Conservation (phyloP, 1,140 invertebrate genomes). For the Matsumurasca onukii region DNA sequence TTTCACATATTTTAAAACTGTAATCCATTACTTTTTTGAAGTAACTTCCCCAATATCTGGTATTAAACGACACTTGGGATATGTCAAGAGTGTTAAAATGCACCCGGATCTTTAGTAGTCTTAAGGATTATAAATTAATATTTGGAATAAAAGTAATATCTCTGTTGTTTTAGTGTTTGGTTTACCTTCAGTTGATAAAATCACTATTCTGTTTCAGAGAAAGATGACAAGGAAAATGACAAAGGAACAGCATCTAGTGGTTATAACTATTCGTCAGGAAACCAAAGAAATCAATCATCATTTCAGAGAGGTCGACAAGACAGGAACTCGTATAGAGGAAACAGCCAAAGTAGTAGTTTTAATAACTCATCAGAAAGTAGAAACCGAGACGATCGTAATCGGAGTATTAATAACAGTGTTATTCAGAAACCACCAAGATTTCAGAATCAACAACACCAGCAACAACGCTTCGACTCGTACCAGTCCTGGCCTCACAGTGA, state of each 20-base stretch:
- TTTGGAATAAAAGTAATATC: neutral
- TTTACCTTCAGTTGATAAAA: neutral
- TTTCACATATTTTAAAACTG: no score
- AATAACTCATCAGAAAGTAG: conserved; percentile 30
- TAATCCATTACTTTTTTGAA: no score
- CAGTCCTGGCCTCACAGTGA: conserved; percentile 16
- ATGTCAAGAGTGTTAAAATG: no score
- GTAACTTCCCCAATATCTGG: no score
- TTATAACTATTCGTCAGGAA: conserved; percentile 32
- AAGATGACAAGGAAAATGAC: conserved; percentile 15
- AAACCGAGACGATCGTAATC: conserved; percentile 32
- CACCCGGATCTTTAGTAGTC: no score
- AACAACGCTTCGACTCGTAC: conserved; percentile 19
- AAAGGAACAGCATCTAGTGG: conserved; percentile 16
- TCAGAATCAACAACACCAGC: conserved; percentile 45
- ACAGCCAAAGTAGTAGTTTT: conserved; percentile 43
- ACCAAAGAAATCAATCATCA: conserved; percentile 27
- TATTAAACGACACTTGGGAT: neutral
- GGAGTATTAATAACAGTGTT: conserved; percentile 48
- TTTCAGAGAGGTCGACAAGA: conserved; percentile 15
- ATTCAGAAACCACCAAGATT: conserved; percentile 52
- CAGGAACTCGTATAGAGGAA: neutral
- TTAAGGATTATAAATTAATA: no score
- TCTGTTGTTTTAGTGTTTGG: neutral
- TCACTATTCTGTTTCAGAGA: conserved; percentile 4